Base-by-base conservation (phyloP, 2,113 vertebrate species). In the Xiphias gladius region DNA sequence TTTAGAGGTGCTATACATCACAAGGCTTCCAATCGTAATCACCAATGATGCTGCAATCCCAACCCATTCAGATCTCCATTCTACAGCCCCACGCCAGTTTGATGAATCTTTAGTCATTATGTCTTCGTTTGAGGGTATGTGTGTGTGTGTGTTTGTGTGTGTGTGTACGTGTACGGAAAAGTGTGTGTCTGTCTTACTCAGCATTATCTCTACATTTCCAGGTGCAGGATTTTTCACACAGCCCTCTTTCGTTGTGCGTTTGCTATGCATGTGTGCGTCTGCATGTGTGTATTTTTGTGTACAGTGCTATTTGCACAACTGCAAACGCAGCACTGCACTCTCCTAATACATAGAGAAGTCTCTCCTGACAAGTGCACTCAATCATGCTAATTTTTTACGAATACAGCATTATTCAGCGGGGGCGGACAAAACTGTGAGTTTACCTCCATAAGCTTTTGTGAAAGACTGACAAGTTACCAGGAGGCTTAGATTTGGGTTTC, bases 131-230 rank as follows among this genome's bases (percentile, higher is more conserved):
- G 22, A 55, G 26, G n/a, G 20, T 65, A 37, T 41, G 37, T 52
- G 43, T 30, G 24, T 48, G 41, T 67, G 43, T 70, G 30, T 54
- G 13, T 54, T 26, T 69, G 66, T 43, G 59, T 71, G n/a, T 63
- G 48, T 77, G 50, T 73, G 37, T 22, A 22, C 16, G 7, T 20
- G 14, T 20, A 39, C 46, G 76, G 2, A 5, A 48, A 30, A 5
- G 24, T 70, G 79, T 71, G 77, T 73, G 65, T 80, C 43, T 55
- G 65, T 92, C 90, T 90, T 91, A 93, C 74, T 93, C 92, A 93
- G 93, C 90, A 90, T 83, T 92, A 91, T 91, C 87, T 76, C 83
- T 88, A 73, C 64, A 90, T 92, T 92, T 55, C 89, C 90, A 93
- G 88, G 90, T 93, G 88, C 83, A 80, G 72, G 67, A 17, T 88